Percentiles rank a stretch among this genome's conserved stretches.
Conservation (phyloP, 2,888 invertebrate species). For the Schrankia costaestrigalis region DNA sequence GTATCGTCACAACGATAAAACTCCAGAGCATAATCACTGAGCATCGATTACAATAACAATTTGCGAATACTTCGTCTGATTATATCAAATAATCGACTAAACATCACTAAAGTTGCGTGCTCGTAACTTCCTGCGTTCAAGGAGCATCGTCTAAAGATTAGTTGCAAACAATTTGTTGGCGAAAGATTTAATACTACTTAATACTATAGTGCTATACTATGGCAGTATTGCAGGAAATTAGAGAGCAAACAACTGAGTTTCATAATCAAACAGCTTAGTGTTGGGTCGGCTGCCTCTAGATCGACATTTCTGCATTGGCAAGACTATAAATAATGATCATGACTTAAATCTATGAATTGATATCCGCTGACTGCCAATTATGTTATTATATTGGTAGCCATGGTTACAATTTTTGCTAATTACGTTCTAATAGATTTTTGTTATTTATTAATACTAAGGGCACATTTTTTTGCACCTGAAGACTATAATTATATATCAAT, state of each 20-base stretch:
- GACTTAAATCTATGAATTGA: no score
- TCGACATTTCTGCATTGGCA: conserved; percentile 35
- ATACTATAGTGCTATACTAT: conserved; percentile 57
- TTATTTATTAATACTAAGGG: conserved; percentile 18
- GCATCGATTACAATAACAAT: conserved; percentile 24
- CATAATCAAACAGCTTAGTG: conserved; percentile 65
- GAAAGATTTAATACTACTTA: conserved; percentile 46
- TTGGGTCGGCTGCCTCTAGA: conserved; percentile 44
- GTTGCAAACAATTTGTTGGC: conserved; percentile 38
- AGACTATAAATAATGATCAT: conserved; percentile 28
- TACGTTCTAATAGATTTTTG: conserved; percentile 12
- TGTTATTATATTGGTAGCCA: no score
- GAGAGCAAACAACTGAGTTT: conserved; percentile 65
- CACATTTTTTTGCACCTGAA: conserved; percentile 13
- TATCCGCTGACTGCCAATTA: no score
- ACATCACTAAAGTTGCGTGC: conserved; percentile 39
- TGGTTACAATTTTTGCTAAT: conserved; percentile 14
- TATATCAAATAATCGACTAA: conserved; percentile 18
- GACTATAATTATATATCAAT: background rate
- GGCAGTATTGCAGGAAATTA: conserved; percentile 71
- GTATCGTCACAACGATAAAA: conserved; percentile 42
- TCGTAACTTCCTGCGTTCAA: conserved; percentile 60
- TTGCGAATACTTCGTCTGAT: no score
- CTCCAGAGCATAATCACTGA: conserved; percentile 25
- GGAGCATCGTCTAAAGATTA: conserved; percentile 39